Percentiles rank a stretch among this genome's conserved stretches.
These are phyloP conservation scores for Dipodomys ordii DNA, from an alignment of 2,113 vertebrate genomes.

Conservation along the genomic window DNA sequence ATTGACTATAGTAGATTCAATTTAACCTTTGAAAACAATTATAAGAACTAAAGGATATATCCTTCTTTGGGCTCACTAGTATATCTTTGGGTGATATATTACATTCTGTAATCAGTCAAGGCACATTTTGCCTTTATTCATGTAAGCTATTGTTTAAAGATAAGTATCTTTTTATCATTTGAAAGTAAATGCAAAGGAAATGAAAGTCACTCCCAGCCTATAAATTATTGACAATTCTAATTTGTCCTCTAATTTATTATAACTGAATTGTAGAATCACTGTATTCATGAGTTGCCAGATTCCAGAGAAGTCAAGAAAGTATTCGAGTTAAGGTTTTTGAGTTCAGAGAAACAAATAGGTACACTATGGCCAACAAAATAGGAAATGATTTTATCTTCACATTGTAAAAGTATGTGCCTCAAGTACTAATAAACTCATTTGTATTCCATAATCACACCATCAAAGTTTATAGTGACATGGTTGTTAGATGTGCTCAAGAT, in stretches of 20 bases:
- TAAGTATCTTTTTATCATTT: not conserved
- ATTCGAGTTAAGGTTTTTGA: not conserved
- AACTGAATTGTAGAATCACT: slow-evolving; percentile 11
- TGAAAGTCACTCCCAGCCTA: not conserved
- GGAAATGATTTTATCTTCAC: not conserved
- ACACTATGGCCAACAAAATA: not conserved
- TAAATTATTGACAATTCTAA: not conserved
- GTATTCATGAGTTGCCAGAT: not conserved
- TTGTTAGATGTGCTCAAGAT: not conserved
- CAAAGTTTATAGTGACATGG: not conserved
- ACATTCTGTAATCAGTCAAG: not conserved
- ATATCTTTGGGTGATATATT: slow-evolving; percentile 26
- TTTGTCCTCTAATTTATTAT: not conserved
- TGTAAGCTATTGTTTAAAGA: slow-evolving; percentile 18
- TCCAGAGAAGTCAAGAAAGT: not conserved
- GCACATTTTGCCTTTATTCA: not conserved
- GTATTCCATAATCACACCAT: not conserved
- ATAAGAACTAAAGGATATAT: not conserved
- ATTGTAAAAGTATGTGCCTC: fast-evolving
- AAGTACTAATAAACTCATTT: not conserved
- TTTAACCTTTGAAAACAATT: not conserved
- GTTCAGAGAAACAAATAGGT: slow-evolving; percentile 6
- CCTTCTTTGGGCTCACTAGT: not conserved
- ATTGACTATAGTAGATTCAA: not conserved
- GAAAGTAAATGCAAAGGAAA: slow-evolving; percentile 22